These are phyloP conservation scores for Mizuhopecten yessoensis DNA, from an alignment of 1,140 invertebrate genomes.

Conservation along the genomic window DNA sequence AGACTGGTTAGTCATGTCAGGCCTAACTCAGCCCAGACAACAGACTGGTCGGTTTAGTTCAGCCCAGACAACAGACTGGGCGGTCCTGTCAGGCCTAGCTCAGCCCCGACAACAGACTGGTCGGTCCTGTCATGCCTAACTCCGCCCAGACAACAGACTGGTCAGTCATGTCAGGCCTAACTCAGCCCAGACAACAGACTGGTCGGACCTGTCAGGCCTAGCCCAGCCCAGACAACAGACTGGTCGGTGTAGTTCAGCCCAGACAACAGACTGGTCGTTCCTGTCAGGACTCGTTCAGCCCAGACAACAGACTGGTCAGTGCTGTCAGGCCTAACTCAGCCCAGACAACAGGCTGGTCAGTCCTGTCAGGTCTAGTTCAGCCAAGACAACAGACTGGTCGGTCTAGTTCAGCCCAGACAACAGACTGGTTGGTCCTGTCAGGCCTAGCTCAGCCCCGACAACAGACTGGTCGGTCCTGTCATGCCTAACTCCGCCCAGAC, in stretches of 20 bases:
- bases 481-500: too few relatives aligned
- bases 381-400: neutral
- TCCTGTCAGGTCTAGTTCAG: too few relatives aligned
- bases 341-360: neutral
- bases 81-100: too few relatives aligned
- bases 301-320: neutral
- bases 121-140: neutral
- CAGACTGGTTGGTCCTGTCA: neutral
- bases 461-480: too few relatives aligned
- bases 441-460: neutral
- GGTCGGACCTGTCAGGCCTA: neutral
- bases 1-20: neutral
- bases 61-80: neutral
- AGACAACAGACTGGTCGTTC: neutral
- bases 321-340: neutral
- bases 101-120: conserved; percentile 16
- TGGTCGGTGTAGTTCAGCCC: too few relatives aligned
- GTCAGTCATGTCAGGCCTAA: too few relatives aligned
- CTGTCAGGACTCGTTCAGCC: neutral
- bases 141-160: neutral
- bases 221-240: conserved; percentile 28
- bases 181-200: conserved; percentile 17
- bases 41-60: neutral
- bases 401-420: neutral
- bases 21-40: neutral